phyloP scores from a whole-genome alignment of 2,888 invertebrate species.

The Patella caerulea region DNA sequence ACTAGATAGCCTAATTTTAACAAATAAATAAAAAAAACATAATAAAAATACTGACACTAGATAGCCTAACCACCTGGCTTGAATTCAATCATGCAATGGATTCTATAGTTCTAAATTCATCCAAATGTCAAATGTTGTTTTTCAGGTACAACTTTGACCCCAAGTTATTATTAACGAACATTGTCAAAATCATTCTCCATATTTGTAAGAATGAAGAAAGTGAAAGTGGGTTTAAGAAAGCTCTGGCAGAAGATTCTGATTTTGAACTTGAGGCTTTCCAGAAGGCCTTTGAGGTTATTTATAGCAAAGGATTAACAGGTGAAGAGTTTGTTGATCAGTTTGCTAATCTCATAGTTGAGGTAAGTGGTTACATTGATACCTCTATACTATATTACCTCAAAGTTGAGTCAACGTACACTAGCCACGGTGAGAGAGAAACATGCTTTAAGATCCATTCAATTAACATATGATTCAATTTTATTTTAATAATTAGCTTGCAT shows the following conservation, averaged over 20 bases:
- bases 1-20: too few relatives aligned
- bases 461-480: too few relatives aligned
- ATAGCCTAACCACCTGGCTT: too few relatives aligned
- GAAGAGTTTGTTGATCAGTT: conserved; percentile 29
- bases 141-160: conserved; percentile 40
- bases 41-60: too few relatives aligned
- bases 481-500: too few relatives aligned
- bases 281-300: conserved; percentile 33
- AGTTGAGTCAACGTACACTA: too few relatives aligned
- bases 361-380: not conserved
- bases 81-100: too few relatives aligned
- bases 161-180: conserved; percentile 28
- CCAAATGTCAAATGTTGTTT: not conserved
- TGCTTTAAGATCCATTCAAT: too few relatives aligned
- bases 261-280: conserved; percentile 31
- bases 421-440: too few relatives aligned
- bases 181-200: conserved; percentile 31
- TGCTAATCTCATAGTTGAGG: conserved; percentile 27
- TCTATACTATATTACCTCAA: not conserved
- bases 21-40: too few relatives aligned
- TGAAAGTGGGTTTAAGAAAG: conserved; percentile 24
- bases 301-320: conserved; percentile 25
- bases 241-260: conserved; percentile 41
- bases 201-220: conserved; percentile 24
- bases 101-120: too few relatives aligned